Evolutionary conservation across 2,888 invertebrate species (phyloP).

Genomic region (Reticulitermes lucifugus): DNA sequence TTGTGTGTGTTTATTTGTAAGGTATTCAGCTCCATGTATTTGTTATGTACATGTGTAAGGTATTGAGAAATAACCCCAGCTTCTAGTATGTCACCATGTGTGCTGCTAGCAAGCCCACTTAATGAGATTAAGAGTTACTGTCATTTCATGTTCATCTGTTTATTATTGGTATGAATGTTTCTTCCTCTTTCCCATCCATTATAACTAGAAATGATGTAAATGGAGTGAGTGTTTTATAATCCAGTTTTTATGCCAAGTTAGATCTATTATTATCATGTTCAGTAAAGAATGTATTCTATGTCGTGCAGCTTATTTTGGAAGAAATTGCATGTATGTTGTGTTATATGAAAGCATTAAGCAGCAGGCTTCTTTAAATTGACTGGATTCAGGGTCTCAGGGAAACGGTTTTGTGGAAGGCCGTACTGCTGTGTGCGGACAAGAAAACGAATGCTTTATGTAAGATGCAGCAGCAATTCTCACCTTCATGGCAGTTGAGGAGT

Average conservation of each 20-base stretch:
- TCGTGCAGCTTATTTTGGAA: not conserved
- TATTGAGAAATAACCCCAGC: conserved; percentile 29
- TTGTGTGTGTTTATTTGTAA: not conserved
- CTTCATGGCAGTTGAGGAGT: not conserved
- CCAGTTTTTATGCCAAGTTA: not conserved
- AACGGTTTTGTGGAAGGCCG: not conserved
- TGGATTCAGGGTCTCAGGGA: not conserved
- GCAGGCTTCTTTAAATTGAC: not conserved
- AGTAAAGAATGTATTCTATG: not conserved
- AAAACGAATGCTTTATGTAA: not conserved
- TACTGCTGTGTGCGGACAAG: not conserved
- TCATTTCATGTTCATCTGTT: conserved; percentile 28
- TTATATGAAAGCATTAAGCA: not conserved
- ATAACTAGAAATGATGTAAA: not conserved
- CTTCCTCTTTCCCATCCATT: not conserved
- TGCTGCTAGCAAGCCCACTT: conserved; percentile 33
- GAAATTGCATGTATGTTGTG: not conserved
- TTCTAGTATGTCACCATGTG: conserved; percentile 9
- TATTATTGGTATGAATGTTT: conserved; percentile 17
- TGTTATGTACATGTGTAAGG: conserved; percentile 44
- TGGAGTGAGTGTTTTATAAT: not conserved
- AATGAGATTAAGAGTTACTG: not conserved
- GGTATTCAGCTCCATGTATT: conserved; percentile 13
- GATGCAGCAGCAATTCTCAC: not conserved
- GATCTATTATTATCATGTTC: not conserved